Percentiles rank a stretch among this genome's conserved stretches.
Evolutionary conservation across 2,888 invertebrate species (phyloP).

Genomic region (Fabriciana adippe): DNA sequence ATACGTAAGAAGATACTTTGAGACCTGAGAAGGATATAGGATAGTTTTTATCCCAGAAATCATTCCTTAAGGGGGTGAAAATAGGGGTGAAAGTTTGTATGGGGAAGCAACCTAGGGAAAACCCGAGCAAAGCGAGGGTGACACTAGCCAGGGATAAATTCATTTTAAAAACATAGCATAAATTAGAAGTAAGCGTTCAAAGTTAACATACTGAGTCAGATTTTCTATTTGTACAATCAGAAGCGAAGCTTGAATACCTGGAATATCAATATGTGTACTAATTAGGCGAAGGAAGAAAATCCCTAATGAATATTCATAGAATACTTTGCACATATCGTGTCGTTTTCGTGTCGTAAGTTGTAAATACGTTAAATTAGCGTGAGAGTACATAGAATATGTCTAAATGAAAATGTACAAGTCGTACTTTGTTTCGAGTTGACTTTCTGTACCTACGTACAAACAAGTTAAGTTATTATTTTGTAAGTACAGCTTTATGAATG

Average conservation of each 20-base stretch:
- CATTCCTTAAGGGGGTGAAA: too few relatives aligned
- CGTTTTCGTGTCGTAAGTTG: conserved; percentile 28
- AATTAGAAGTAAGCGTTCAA: conserved; percentile 1
- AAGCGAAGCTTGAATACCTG: conserved; percentile 7
- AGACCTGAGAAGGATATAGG: too few relatives aligned
- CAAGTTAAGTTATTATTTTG: conserved; percentile 24
- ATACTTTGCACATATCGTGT: background rate
- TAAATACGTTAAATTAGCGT: conserved; percentile 41
- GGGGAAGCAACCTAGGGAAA: too few relatives aligned
- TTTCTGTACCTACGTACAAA: conserved; percentile 10
- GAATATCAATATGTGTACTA: conserved; percentile 5
- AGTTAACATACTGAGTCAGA: conserved; percentile 1
- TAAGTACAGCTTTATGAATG: conserved; percentile 12
- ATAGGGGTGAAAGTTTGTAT: too few relatives aligned
- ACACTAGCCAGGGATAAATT: too few relatives aligned
- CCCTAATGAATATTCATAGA: background rate
- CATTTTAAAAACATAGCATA: background rate
- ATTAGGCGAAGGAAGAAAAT: conserved; percentile 3
- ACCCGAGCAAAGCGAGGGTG: too few relatives aligned
- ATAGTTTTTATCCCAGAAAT: too few relatives aligned
- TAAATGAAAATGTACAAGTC: conserved; percentile 55
- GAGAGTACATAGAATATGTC: conserved; percentile 57
- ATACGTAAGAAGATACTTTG: too few relatives aligned
- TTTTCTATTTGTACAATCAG: conserved; percentile 9
- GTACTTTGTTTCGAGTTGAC: conserved; percentile 50